Evolutionary conservation across 2,113 vertebrate species (phyloP), one percentile per base, ranked within the genome.

Genomic region (Sceloporus undulatus): DNA sequence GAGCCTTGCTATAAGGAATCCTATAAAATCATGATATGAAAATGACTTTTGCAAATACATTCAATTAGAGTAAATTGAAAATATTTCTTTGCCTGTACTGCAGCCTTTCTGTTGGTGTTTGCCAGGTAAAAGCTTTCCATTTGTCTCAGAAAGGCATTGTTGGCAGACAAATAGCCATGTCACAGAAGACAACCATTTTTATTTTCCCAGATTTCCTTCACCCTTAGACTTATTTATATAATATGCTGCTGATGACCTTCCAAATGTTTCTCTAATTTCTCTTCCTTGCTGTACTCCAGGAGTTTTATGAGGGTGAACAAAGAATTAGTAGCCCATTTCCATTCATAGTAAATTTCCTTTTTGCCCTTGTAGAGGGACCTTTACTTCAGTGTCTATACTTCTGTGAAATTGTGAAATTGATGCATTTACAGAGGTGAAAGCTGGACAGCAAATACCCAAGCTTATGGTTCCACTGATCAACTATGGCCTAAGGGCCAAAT

Each of bases 251-350:
- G 86, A 87, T 94, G 94, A 95, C 92, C 96, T 96, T 95, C 95
- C 92, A 94, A 96, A 94, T 92, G 92, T 91, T 94, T 93, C 94
- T 95, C 95, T 95, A 95, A 96, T 96, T 96, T 96, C 93, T 93
- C 84, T 92, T 91, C 91, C 85, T 74, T 94, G 85, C 89, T 91
- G 78, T 91, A 95, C 86, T 90, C 85, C 40, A 84, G 93, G 93
- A 95, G 93, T 96, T 97, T 96, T 96, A 97, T 94, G 95, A 96
- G 94, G 91, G 81, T 91, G 93, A 96, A 94, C 94, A 94, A 91
- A 94, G 94, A 97, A 96, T 95, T 95, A 95, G 94, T 95, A 96
- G 93, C 92, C 91, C 88, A 93, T 96, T 96, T 96, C 78, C 19
- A 95, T 95, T 92, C 93, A 92, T 95, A 95, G 85, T 97, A 97